These are phyloP conservation scores for Nemotelus pantherinus DNA, from an alignment of 2,888 invertebrate species.

Conservation along the genomic window DNA sequence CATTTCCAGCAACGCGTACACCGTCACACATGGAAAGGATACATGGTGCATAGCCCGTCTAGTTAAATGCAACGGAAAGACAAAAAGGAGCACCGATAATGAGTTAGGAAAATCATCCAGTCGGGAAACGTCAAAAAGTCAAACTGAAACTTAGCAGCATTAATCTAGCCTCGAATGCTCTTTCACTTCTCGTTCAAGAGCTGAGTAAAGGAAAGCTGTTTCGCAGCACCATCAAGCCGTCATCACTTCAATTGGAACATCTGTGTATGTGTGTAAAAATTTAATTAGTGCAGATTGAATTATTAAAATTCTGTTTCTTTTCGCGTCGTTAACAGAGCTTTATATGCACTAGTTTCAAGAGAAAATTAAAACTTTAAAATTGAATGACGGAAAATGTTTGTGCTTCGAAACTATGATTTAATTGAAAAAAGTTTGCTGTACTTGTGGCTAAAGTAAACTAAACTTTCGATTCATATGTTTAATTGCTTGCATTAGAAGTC, in stretches of 20 bases:
- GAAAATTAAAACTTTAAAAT: too few species aligned
- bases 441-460: too few species aligned
- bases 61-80: background rate
- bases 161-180: conserved; percentile 17
- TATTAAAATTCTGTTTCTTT: background rate
- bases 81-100: conserved; percentile 9
- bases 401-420: too few species aligned
- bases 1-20: conserved; percentile 1
- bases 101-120: conserved; percentile 12
- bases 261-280: conserved; percentile 5
- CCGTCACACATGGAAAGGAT: background rate
- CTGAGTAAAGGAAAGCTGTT: background rate
- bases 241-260: conserved; percentile 11
- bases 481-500: too few species aligned
- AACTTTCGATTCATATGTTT: too few species aligned
- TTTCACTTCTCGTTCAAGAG: background rate
- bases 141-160: background rate
- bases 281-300: conserved; percentile 11
- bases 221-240: background rate
- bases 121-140: conserved; percentile 19
- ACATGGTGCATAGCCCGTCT: conserved; percentile 1
- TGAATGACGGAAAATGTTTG: too few species aligned
- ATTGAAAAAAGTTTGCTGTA: too few species aligned
- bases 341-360: too few species aligned
- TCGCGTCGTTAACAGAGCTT: too few species aligned